These are phyloP conservation scores for Drosophila nikananu DNA, from an alignment of 1,140 invertebrate genomes.

Conservation along the genomic window DNA sequence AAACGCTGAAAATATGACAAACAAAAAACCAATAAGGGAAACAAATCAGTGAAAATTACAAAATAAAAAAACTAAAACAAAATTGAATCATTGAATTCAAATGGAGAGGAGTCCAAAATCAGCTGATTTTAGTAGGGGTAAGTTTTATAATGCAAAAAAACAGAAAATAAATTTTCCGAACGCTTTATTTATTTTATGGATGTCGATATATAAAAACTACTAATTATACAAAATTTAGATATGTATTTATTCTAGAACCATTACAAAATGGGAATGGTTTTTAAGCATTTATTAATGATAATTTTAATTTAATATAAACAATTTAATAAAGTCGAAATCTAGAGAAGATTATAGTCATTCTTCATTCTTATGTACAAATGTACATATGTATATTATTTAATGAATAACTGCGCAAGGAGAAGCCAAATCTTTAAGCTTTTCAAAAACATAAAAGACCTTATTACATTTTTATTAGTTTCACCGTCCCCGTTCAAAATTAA, in stretches of 20 bases:
- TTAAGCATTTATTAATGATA: no score
- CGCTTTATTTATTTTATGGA: not conserved
- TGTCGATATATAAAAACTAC: no score
- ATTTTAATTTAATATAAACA: no score
- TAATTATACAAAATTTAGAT: no score
- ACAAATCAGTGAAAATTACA: constrained; percentile 36
- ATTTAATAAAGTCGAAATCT: not conserved
- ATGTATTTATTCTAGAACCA: no score
- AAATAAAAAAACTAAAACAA: constrained; percentile 7
- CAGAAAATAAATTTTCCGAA: not conserved
- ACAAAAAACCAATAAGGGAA: constrained; percentile 7
- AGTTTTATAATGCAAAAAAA: not conserved
- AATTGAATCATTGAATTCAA: constrained; percentile 11
- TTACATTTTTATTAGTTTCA: not conserved
- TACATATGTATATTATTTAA: not conserved
- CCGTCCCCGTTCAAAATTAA: not conserved
- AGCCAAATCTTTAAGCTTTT: not conserved
- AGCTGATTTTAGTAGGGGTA: constrained; percentile 13
- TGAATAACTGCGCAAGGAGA: no score
- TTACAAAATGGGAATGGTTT: no score
- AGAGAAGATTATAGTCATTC: not conserved
- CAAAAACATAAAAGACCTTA: not conserved
- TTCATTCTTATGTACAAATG: no score
- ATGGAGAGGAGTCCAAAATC: not conserved
- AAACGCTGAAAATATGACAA: constrained; percentile 10